Conservation (phyloP, 2,113 vertebrate genomes). For the Vireo altiloquus region DNA sequence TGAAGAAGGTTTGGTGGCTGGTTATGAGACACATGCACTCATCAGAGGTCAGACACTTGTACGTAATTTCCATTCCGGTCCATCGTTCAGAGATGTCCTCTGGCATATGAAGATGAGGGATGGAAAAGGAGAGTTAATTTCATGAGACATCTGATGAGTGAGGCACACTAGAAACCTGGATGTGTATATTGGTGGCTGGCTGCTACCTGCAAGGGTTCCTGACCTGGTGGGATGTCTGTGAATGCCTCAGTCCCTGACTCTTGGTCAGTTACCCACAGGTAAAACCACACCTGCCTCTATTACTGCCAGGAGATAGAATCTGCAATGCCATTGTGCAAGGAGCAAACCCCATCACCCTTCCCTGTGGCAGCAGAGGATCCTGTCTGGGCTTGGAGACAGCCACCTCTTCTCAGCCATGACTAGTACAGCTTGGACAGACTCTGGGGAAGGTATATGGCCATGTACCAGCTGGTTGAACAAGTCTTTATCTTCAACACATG, state of each 20-base stretch:
- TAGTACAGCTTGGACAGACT: background rate
- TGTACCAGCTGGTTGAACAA: background rate
- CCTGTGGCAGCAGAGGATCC: background rate
- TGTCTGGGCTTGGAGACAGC: background rate
- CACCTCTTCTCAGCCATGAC: background rate
- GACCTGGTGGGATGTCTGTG: background rate
- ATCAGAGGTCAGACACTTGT: background rate
- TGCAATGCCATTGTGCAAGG: fast-evolving
- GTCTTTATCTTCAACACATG: background rate
- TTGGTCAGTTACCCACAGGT: background rate
- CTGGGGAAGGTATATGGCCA: fast-evolving
- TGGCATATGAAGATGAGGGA: background rate
- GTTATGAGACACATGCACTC: background rate
- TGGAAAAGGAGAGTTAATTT: background rate
- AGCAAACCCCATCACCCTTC: background rate
- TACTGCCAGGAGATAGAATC: background rate
- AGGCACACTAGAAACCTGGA: background rate
- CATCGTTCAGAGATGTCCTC: fast-evolving
- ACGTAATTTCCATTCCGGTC: background rate
- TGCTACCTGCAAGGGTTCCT: background rate
- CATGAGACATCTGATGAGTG: background rate
- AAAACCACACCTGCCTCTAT: background rate
- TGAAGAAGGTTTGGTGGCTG: background rate
- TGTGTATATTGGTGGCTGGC: fast-evolving
- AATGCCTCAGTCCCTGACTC: background rate